Base-by-base conservation (phyloP, 2,888 invertebrate genomes). In the Ecdyonurus torrentis region DNA sequence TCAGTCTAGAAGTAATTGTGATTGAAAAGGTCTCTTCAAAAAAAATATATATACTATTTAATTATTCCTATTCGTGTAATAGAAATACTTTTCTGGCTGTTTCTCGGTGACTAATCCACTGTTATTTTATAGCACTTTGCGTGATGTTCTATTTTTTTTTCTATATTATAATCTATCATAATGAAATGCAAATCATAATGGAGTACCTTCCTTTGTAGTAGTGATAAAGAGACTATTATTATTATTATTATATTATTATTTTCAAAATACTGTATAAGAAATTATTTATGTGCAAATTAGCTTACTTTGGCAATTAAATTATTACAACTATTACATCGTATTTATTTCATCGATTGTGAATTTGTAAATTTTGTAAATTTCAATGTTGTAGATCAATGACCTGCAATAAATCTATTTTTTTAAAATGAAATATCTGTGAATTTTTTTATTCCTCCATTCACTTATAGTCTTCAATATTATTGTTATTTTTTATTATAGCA, bases 401-500 rank as follows among this genome's bases (percentile, higher is more conserved):
- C 37, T 37, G 37, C 37, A 37, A 37, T 37, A 37, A 37, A 37
- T 37, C 37, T 37, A 15, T 37, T 37, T 37, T 37, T 37, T 37
- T 10, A 10, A 10, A 5, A 10, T 15, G 15, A 37, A 37, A n/a
- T n/a, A n/a, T n/a, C n/a, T n/a, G n/a, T n/a, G n/a, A n/a, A n/a
- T n/a, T n/a, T n/a, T n/a, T n/a, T n/a, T n/a, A n/a, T n/a, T n/a
- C n/a, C n/a, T n/a, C n/a, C n/a, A n/a, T n/a, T n/a, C n/a, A n/a
- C n/a, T n/a, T n/a, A 55, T 61, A 25, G 61, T 25, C 18, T 23
- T 19, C 5, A 50, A 24, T 20, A 61, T 23, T 61, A 61, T 55
- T 61, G 52, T 55, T 61, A 25, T 24, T 52, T 55, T 61, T 61
- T 61, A 61, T 61, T 61, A 24, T 37, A 61, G 19, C 25, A 19